Evolutionary conservation across 2,113 vertebrate species (phyloP), one percentile per base, ranked within the genome.

Genomic region (Siniperca knerii): DNA sequence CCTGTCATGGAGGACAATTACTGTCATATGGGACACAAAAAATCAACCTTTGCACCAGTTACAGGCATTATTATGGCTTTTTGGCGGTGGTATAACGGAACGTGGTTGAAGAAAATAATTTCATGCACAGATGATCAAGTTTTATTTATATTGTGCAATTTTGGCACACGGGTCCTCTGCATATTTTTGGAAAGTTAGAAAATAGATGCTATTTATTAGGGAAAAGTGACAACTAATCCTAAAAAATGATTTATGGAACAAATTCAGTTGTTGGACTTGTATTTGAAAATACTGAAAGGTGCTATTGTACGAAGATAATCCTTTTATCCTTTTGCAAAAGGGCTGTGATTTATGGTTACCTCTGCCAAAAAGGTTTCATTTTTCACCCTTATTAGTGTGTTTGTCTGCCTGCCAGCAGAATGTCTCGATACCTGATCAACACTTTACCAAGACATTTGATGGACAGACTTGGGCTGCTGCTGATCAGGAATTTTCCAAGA

Each of bases 361-460:
- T 4, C 64, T 2, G 52, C 48, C 72, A 81, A 65, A 65, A 37
- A 29, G 44, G 46, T 70, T 11, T 85, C 23, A 29, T 37, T 52
- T 77, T 77, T 55, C 76, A 68, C 20, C 12, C 18, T 60, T 62
- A 35, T 61, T 61, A 44, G n/a, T 0, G 48, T 57, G 75, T 66
- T 23, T 40, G 68, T 66, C 58, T 3, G 20, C 23, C 68, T 37
- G 75, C 64, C 54, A 40, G 44, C 73, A 62, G 29, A 58, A 6
- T 0, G 15, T 33, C 25, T 52, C 25, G 13, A 46, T 20, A 60
- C 54, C 54, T 3, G 33, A 69, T 35, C 73, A 35, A n/a, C 74
- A 62, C 54, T 25, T 46, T 0, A 13, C 37, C 7, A 15, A 25
- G 52, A 81, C 74, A 1, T 73, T 44, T 70, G 80, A 70, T 0